These are phyloP conservation scores for Theocolax elegans DNA, from an alignment of 1,140 invertebrate species.

Conservation along the genomic window DNA sequence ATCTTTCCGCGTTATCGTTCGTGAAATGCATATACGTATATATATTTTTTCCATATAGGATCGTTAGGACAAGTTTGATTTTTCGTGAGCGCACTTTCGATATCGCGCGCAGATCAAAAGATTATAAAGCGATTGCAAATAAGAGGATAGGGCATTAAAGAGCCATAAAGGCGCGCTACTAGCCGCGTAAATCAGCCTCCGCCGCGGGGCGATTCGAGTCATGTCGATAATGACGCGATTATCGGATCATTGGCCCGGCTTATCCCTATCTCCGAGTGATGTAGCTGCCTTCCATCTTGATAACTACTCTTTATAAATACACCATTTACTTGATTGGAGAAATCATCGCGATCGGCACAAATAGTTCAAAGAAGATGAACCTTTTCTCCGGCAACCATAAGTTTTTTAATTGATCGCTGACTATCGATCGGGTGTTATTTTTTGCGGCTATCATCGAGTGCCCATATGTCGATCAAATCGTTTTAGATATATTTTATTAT, in stretches of 20 bases:
- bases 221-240: slow-evolving; percentile 27
- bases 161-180: slow-evolving; percentile 7
- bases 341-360: slow-evolving; percentile 1
- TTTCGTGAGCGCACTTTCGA: neutral
- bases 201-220: slow-evolving; percentile 8
- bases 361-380: neutral
- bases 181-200: slow-evolving; percentile 23
- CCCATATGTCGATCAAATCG: too few relatives aligned
- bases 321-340: neutral
- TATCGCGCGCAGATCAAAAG: slow-evolving; percentile 14
- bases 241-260: slow-evolving; percentile 24
- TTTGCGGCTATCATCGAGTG: too few relatives aligned
- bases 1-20: too few relatives aligned
- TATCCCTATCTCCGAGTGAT: slow-evolving; percentile 16
- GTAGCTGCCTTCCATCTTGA: neutral
- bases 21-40: neutral
- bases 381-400: too few relatives aligned
- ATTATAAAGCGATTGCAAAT: slow-evolving; percentile 23
- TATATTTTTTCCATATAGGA: too few relatives aligned
- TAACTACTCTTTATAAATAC: slow-evolving; percentile 7
- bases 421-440: too few relatives aligned
- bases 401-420: too few relatives aligned
- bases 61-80: neutral
- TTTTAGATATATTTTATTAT: too few relatives aligned
- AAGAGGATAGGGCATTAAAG: slow-evolving; percentile 17